Base-by-base conservation (phyloP, 2,888 invertebrate species). In the Xylota sylvarum region DNA sequence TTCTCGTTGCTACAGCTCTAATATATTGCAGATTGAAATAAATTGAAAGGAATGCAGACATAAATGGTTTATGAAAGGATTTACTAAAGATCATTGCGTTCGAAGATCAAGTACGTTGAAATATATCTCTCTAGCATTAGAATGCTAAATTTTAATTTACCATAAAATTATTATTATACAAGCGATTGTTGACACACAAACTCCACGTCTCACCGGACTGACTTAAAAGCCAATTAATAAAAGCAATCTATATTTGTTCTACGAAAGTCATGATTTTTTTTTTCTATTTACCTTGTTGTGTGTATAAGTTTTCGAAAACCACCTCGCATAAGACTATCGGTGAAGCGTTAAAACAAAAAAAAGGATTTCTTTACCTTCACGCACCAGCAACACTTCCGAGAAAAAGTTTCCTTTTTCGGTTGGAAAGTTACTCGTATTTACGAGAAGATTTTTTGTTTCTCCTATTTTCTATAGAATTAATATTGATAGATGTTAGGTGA, bases 351-450 rank as follows among this genome's bases (percentile, higher is more conserved):
- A 65, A 48, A 65, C 10, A 19, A 35, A 50, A 50, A 7, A 65
- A 10, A n/a, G n/a, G 17, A 19, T 35, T 4, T 65, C 35, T 50
- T 32, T 65, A 9, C 65, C n/a, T 35, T 65, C n/a, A 65, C 35
- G 35, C 50, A 32, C 12, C 50, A 50, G n/a, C n/a, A 35, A 50
- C 7, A 32, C 23, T 50, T 65, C 19, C 19, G 35, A 7, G 5
- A n/a, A n/a, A 65, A 65, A 65, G 64, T 64, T 64, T 64, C 5
- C n/a, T 32, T 4, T 32, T 30, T 32, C 32, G 46, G 6, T 32
- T 14, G 12, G 32, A 48, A 64, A 64, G 64, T 64, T 64, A n/a
- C n/a, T n/a, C n/a, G n/a, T n/a, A 46, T 43, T 30, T 64, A 17
- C 9, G 43, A 27, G n/a, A 32, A 27, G n/a, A 32, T 35, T 10